Percentiles rank a stretch among this genome's conserved stretches.
Evolutionary conservation across 2,113 vertebrate species (phyloP).

Genomic region (Myrmecobius fasciatus): DNA sequence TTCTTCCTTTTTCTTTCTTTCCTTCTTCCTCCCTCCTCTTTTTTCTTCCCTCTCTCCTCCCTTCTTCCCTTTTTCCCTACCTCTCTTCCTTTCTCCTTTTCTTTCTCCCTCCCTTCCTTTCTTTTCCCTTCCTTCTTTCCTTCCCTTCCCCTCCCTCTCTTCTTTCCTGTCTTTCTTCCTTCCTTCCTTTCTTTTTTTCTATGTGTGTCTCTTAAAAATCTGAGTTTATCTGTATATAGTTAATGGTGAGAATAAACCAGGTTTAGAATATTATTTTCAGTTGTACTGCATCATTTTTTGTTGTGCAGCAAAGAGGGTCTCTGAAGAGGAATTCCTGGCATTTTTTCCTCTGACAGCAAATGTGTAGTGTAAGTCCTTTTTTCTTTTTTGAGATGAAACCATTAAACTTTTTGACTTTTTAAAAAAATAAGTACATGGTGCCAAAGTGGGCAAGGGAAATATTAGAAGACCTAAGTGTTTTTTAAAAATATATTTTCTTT

Average conservation of each 20-base stretch:
- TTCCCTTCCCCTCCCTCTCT: no score
- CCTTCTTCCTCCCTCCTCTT: no score
- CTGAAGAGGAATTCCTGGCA: not conserved
- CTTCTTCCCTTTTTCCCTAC: no score
- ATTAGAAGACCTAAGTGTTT: not conserved
- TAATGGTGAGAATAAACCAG: conserved; percentile 76
- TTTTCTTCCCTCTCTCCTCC: no score
- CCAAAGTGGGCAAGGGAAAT: not conserved
- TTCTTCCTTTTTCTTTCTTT: no score
- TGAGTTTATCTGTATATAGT: conserved; percentile 75
- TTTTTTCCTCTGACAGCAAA: not conserved
- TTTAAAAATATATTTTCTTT: not conserved
- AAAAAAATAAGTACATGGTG: not conserved
- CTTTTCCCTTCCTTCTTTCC: no score
- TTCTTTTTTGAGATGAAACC: not conserved
- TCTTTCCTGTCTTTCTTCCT: conserved; percentile 30
- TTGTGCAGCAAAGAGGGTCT: not conserved
- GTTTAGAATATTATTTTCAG: conserved; percentile 61
- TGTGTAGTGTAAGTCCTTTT: not conserved
- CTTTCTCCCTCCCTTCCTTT: no score
- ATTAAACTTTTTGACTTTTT: not conserved
- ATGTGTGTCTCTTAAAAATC: conserved; percentile 77
- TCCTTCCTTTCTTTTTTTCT: not conserved
- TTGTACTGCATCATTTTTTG: not conserved
- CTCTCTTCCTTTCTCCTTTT: conserved; percentile 29